These are phyloP conservation scores for Dynastes grantii DNA, from an alignment of 2,888 invertebrate species.

Conservation along the genomic window DNA sequence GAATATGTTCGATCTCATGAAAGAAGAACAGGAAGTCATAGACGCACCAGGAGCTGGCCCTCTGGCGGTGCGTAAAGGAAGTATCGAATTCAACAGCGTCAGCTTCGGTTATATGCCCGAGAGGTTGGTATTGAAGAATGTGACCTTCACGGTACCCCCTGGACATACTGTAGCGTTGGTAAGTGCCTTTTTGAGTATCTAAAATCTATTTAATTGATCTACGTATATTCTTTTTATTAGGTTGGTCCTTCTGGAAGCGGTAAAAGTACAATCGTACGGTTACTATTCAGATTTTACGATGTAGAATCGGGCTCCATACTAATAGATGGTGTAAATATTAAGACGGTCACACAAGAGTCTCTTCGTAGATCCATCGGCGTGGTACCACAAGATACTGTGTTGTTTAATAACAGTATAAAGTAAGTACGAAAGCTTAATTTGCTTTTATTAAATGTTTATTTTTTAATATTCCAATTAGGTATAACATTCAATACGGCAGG, in stretches of 20 bases:
- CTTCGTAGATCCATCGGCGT: conserved; percentile 90
- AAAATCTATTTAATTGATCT: conserved; percentile 18
- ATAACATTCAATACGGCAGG: conserved; percentile 95
- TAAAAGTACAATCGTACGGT: conserved; percentile 95
- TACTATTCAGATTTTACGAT: conserved; percentile 97
- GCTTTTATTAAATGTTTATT: conserved; percentile 13
- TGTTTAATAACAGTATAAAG: conserved; percentile 94
- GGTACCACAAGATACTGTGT: conserved; percentile 97
- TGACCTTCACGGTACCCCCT: conserved; percentile 85
- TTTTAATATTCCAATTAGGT: conserved; percentile 71
- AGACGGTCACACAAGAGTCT: conserved; percentile 87
- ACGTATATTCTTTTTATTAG: conserved; percentile 65
- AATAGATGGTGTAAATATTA: conserved; percentile 92
- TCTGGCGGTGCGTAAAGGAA: conserved; percentile 79
- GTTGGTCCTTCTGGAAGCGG: conserved; percentile 94
- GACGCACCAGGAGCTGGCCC: conserved; percentile 87
- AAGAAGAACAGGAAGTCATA: conserved; percentile 88
- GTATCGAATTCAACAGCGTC: conserved; percentile 92
- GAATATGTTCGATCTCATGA: conserved; percentile 97
- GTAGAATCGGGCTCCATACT: conserved; percentile 89
- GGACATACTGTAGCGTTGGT: conserved; percentile 90
- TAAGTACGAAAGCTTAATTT: conserved; percentile 64
- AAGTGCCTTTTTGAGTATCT: conserved; percentile 60
- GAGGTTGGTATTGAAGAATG: conserved; percentile 81
- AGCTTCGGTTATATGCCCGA: conserved; percentile 91